phyloP scores from a whole-genome alignment of 2,113 vertebrate species.

The Pipa parva region DNA sequence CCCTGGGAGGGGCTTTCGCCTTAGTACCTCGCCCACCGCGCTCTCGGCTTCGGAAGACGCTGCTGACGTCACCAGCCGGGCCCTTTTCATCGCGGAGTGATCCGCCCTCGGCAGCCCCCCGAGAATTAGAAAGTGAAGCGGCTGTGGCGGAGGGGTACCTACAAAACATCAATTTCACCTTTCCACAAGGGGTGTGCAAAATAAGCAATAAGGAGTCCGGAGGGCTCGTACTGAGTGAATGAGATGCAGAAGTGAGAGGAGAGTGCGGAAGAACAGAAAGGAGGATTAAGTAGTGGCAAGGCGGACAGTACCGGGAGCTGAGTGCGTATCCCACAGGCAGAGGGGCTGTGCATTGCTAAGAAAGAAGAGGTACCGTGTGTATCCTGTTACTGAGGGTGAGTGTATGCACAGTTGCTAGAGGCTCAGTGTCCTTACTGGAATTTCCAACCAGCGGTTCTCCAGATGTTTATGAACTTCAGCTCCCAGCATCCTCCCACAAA shows the following conservation, averaged over 20 bases:
- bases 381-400: background rate
- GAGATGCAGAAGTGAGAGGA: conserved; percentile 16
- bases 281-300: too few relatives aligned
- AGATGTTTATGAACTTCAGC: too few relatives aligned
- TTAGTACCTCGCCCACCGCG: background rate
- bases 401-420: background rate
- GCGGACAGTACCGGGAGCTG: background rate
- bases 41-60: background rate
- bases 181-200: background rate
- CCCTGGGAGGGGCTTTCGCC: background rate
- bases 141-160: conserved; percentile 16
- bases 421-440: too few relatives aligned
- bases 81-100: conserved; percentile 33
- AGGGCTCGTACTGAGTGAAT: background rate
- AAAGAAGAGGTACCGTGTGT: too few relatives aligned
- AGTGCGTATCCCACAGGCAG: conserved; percentile 7
- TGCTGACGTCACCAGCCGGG: conserved; percentile 36
- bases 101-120: conserved; percentile 33
- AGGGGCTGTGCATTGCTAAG: background rate
- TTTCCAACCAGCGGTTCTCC: too few relatives aligned
- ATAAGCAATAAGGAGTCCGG: conserved; percentile 6
- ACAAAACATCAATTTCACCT: background rate
- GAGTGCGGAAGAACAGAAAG: background rate
- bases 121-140: conserved; percentile 27
- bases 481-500: too few relatives aligned